phyloP scores from a whole-genome alignment of 2,888 invertebrate species.

The Mesorhabditis spiculigera region DNA sequence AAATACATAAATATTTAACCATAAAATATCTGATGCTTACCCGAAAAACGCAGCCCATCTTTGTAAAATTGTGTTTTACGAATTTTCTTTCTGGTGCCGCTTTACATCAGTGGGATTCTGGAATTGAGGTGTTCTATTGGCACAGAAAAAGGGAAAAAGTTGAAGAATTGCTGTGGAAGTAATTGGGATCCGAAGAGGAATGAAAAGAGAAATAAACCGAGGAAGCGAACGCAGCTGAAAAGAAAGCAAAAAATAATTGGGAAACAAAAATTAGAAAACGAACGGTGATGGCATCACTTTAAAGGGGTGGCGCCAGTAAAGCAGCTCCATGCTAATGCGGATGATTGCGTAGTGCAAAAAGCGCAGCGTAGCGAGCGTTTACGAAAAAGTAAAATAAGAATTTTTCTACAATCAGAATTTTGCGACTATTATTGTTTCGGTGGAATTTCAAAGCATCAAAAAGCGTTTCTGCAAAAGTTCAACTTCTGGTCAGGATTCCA shows the following conservation, averaged over 20 bases:
- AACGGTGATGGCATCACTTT: slow-evolving; percentile 22
- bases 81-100: not conserved
- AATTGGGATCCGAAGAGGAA: slow-evolving; percentile 14
- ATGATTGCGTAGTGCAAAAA: not conserved
- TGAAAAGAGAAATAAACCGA: slow-evolving; percentile 18
- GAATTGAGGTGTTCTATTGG: slow-evolving; percentile 8
- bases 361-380: not conserved
- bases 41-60: slow-evolving; percentile 35
- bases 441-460: too few species aligned
- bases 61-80: slow-evolving; percentile 13
- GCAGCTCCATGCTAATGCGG: not conserved
- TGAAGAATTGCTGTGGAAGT: not conserved
- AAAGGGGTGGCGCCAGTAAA: not conserved
- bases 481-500: too few species aligned
- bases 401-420: too few species aligned
- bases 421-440: too few species aligned
- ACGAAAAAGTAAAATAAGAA: too few species aligned
- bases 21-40: not conserved
- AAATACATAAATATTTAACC: not conserved
- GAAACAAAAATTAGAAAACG: slow-evolving; percentile 21
- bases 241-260: slow-evolving; percentile 1
- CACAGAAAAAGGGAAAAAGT: slow-evolving; percentile 11
- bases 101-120: slow-evolving; percentile 5
- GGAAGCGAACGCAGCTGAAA: slow-evolving; percentile 14
- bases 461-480: too few species aligned